Evolutionary conservation across 2,888 invertebrate genomes (phyloP).

Genomic region (Diplolepis rosae): DNA sequence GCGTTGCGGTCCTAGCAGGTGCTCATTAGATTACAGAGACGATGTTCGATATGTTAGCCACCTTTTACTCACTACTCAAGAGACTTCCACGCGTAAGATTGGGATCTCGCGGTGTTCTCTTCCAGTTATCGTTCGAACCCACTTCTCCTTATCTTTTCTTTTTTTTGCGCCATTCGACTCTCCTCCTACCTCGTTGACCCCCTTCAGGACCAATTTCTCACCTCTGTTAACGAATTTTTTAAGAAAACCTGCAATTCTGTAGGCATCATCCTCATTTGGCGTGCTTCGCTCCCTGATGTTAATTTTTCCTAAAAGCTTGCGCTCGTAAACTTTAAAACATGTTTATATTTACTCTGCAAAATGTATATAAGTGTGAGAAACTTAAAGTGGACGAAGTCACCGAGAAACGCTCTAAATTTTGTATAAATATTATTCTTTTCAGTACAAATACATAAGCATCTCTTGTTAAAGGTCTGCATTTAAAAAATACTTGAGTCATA

Average conservation of each 20-base stretch:
- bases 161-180: conserved; percentile 40
- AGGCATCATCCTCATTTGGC: conserved; percentile 1
- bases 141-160: conserved; percentile 44
- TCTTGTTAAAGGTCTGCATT: no score
- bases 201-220: conserved; percentile 27
- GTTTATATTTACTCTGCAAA: conserved; percentile 5
- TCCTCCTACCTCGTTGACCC: conserved; percentile 41
- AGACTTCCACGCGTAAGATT: conserved; percentile 65
- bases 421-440: neutral
- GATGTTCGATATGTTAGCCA: conserved; percentile 69
- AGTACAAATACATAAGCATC: neutral
- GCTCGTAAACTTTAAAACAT: neutral
- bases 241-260: conserved; percentile 41
- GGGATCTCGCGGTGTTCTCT: conserved; percentile 59
- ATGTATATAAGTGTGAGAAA: neutral
- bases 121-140: conserved; percentile 41
- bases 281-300: neutral
- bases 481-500: no score
- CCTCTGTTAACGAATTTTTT: conserved; percentile 53
- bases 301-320: conserved; percentile 11
- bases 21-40: conserved; percentile 70
- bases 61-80: conserved; percentile 68
- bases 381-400: neutral
- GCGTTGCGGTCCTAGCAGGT: conserved; percentile 68
- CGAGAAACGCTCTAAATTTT: neutral